Evolutionary conservation across 2,888 invertebrate species (phyloP), one percentile per base, ranked within the genome.

Genomic region (Villa cingulata): DNA sequence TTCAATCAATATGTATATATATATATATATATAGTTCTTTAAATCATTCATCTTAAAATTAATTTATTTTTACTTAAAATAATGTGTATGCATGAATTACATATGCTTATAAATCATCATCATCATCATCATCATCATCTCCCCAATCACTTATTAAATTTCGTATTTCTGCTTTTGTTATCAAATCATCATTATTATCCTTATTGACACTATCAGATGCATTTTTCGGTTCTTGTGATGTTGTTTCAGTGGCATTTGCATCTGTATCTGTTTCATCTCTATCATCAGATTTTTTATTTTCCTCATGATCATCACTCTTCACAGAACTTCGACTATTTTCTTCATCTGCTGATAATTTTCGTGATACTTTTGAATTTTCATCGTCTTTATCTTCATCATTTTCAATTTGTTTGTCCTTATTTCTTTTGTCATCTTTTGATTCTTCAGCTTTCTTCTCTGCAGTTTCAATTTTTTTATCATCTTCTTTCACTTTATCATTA

Each of bases 61-160:
- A 23, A 23, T 23, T 23, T 4, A 23, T 23, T 23, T 23, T 6
- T 6, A 23, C 23, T 23, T 23, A 23, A 23, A 23, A 23, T 7
- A 6, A 23, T 23, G 7, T 7, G 7, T 23, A 23, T 23, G 4
- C 5, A 23, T 23, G 7, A 23, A 23, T 7, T 23, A 23, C 7
- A 7, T 23, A 23, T 23, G 23, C 4, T 23, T 23, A 23, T 7
- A 23, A 23, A 23, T 23, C 23, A 23, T 32, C 29, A 12, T 32
- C 51, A 2, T 48, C 51, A 40, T 66, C 65, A 32, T 66, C 65
- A 20, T 64, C 66, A 40, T 67, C 69, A 43, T 66, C 67, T 3
- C 52, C 69, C 68, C 68, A 69, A 51, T 69, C 68, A 49, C 62
- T 65, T 39, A 68, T 66, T 46, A 68, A 56, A 53, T 62, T 68